A percentile compares a stretch with the other conserved stretches of the same genome.
Evolutionary conservation across 92 coral and sea anemone species (phyloP).

Genomic region (Actinernus sp.): DNA sequence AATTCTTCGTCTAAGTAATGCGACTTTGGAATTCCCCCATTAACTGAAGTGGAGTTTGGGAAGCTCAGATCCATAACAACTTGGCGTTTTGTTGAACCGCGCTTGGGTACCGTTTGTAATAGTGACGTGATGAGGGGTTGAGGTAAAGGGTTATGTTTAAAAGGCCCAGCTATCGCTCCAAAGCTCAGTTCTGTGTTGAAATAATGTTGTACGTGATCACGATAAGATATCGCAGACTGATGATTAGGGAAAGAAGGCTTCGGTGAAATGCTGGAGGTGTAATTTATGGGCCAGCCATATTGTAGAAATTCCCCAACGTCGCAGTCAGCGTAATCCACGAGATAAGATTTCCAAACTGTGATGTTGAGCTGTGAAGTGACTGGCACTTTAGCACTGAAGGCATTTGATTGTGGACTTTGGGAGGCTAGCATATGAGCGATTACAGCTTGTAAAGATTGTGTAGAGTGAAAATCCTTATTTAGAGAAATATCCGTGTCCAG

Average conservation of each 20-base stretch:
- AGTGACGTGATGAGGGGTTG: constrained; percentile 19
- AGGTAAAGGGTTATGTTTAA: constrained; percentile 23
- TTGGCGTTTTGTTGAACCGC: constrained; percentile 23
- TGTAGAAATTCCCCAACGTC: constrained; percentile 27
- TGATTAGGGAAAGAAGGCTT: constrained; percentile 31
- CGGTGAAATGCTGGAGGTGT: neutral
- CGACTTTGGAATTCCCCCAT: constrained; percentile 20
- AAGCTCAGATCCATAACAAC: constrained; percentile 43
- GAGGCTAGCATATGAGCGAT: constrained; percentile 27
- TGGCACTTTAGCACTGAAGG: constrained; percentile 25
- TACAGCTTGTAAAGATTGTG: constrained; percentile 10
- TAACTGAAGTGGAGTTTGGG: constrained; percentile 30
- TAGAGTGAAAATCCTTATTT: neutral
- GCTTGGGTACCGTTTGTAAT: constrained; percentile 39
- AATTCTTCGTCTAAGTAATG: constrained; percentile 28
- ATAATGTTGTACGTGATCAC: constrained; percentile 20
- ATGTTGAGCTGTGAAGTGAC: constrained; percentile 20
- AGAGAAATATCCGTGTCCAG: constrained; percentile 3
- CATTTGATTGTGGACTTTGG: constrained; percentile 15
- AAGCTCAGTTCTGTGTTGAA: constrained; percentile 38
- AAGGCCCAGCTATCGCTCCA: constrained; percentile 39
- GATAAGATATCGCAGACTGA: constrained; percentile 20
- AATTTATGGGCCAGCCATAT: too few relatives aligned
- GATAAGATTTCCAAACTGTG: constrained; percentile 20
- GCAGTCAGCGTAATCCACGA: constrained; percentile 12